phyloP scores from a whole-genome alignment of 2,113 vertebrate genomes.

The Boleophthalmus pectinirostris region DNA sequence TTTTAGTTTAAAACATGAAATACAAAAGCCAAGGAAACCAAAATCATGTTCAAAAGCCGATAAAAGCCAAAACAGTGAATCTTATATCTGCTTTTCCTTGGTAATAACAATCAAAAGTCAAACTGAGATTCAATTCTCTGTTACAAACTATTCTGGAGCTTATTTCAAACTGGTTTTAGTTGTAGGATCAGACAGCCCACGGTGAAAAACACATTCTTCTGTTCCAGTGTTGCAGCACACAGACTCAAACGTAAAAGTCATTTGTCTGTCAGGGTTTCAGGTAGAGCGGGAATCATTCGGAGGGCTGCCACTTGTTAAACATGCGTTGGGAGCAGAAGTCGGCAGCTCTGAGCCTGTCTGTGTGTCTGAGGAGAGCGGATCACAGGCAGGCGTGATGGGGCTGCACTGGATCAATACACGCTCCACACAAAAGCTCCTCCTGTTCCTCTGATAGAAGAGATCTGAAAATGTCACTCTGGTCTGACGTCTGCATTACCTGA shows the following conservation, averaged over 20 bases:
- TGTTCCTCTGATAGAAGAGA: not conserved
- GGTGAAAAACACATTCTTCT: not conserved
- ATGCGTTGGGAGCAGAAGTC: not conserved
- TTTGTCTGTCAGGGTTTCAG: not conserved
- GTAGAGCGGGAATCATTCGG: not conserved
- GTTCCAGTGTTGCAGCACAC: not conserved
- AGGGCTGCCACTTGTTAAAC: conserved; percentile 7
- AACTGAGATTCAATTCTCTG: too few relatives aligned
- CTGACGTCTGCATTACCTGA: too few relatives aligned
- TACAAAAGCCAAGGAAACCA: too few relatives aligned
- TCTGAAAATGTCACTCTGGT: too few relatives aligned
- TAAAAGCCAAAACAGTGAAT: too few relatives aligned
- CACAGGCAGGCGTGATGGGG: not conserved
- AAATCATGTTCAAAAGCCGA: too few relatives aligned
- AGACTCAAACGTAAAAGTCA: not conserved
- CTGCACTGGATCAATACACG: not conserved
- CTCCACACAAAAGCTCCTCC: not conserved
- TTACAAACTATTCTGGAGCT: too few relatives aligned
- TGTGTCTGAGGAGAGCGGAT: not conserved
- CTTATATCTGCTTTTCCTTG: too few relatives aligned
- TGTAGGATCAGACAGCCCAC: not conserved
- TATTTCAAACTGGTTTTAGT: not conserved
- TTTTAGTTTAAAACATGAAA: too few relatives aligned
- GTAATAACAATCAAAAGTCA: too few relatives aligned
- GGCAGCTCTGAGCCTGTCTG: not conserved